phyloP scores from a whole-genome alignment of 2,888 invertebrate species.

The Stenodema calcarata region DNA sequence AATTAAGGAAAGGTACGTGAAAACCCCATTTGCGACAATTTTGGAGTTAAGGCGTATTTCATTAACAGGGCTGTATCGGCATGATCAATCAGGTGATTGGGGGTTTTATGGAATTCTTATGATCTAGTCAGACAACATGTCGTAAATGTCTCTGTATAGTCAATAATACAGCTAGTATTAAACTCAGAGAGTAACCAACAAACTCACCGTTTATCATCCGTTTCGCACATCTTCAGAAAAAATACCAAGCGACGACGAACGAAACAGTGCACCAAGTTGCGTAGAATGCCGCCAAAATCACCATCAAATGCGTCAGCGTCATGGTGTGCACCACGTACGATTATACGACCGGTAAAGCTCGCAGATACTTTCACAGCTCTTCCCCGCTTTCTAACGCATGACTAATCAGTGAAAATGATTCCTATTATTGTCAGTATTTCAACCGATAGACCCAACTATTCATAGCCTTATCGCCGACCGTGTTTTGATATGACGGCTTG shows the following conservation, averaged over 20 bases:
- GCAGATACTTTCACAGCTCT: background rate
- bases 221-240: background rate
- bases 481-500: background rate
- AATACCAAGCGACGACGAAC: background rate
- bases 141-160: too few relatives aligned
- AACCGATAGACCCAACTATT: background rate
- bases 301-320: background rate
- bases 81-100: too few relatives aligned
- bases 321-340: too few relatives aligned
- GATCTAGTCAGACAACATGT: too few relatives aligned
- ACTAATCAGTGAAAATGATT: background rate
- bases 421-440: background rate
- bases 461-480: background rate
- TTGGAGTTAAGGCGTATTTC: too few relatives aligned
- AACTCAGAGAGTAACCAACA: too few relatives aligned
- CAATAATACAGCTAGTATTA: too few relatives aligned
- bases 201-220: too few relatives aligned
- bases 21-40: too few relatives aligned
- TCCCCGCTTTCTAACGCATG: background rate
- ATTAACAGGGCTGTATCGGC: too few relatives aligned
- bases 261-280: background rate
- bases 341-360: background rate
- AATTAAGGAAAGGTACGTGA: too few relatives aligned
- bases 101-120: too few relatives aligned
- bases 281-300: background rate